Conservation (phyloP, 2,797 vertebrate species). For the Pseudochaenichthys georgianus region DNA sequence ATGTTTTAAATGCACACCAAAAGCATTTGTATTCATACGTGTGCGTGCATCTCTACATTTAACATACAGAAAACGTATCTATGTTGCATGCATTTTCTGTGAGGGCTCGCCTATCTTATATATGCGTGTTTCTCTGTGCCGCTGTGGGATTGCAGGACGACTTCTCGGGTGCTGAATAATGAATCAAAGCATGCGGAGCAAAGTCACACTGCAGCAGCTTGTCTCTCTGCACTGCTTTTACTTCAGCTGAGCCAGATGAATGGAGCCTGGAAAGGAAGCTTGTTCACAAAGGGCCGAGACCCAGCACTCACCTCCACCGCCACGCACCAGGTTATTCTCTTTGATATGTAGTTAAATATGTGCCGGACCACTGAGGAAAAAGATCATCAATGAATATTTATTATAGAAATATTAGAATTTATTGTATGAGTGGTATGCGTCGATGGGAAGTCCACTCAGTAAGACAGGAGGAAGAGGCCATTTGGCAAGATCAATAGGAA, state of each 20-base stretch:
- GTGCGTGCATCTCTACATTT: too few relatives aligned
- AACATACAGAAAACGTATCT: too few relatives aligned
- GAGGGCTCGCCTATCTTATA: constrained; percentile 19
- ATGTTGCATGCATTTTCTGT: too few relatives aligned
- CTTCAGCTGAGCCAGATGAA: constrained; percentile 63
- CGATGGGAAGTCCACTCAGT: constrained; percentile 19
- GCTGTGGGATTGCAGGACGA: constrained; percentile 81
- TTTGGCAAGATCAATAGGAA: constrained; percentile 63
- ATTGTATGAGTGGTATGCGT: constrained; percentile 33
- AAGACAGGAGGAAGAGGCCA: constrained; percentile 38
- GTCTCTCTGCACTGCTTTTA: constrained; percentile 69
- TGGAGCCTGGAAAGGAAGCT: constrained; percentile 47
- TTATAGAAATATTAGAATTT: constrained; percentile 40
- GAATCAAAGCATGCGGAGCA: constrained; percentile 85
- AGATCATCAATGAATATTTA: constrained; percentile 59
- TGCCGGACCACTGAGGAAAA: constrained; percentile 19
- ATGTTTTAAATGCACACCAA: too few relatives aligned
- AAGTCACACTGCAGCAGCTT: constrained; percentile 82
- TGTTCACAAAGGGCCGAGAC: constrained; percentile 51
- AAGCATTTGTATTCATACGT: too few relatives aligned
- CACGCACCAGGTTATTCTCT: constrained; percentile 39
- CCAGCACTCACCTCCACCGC: constrained; percentile 52
- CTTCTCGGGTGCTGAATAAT: constrained; percentile 85
- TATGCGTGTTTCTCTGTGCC: constrained; percentile 57
- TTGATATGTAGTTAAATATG: constrained; percentile 51